Base-by-base conservation (phyloP, 1,140 invertebrate species). In the Hermatobates lingyangjiaoensis region DNA sequence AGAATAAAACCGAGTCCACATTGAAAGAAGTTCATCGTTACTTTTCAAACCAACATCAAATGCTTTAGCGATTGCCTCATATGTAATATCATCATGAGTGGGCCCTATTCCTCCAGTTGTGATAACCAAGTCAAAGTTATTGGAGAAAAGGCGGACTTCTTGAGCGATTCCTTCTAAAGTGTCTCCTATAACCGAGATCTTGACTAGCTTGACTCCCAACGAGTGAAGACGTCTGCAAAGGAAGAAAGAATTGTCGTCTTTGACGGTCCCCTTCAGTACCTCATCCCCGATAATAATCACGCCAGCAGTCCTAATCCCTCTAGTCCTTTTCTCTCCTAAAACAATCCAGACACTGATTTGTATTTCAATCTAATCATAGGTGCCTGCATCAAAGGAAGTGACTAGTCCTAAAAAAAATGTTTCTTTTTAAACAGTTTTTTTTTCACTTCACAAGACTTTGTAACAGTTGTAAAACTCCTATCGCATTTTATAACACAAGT, bases 81-180 rank as follows among this genome's bases (percentile, higher is more conserved):
- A 87, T 20, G 85, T 88, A 52, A 84, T 67, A 66, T 89, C 86
- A 67, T 89, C 85, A 64, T 89, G 85, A 38, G 86, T 88, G 3
- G 84, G 83, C 23, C 85, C 86, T 58, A 89, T 77, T n/a, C 54
- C 54, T 40, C 85, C 85, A 2, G 80, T 75, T 1, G 84, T 87
- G 39, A 88, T 71, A 27, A 89, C 83, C 68, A 79, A 68, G 40
- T 67, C 67, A 58, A 69, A 76, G 47, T 59, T 66, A 24, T 66
- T 59, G 4, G 81, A 83, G 64, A 83, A 83, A 38, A 71, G 50
- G 45, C 61, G 61, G 3, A 88, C 75, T 68, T 84, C 81, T 28
- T 70, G 57, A 3, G 76, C 72, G 56, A 89, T 85, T n/a, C 66
- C 70, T 40, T 77, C 65, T n/a, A 83, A 54, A 51, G 77, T 66